Evolutionary conservation across 2,797 vertebrate species (phyloP).

Genomic region (Clarias laeviceps): DNA sequence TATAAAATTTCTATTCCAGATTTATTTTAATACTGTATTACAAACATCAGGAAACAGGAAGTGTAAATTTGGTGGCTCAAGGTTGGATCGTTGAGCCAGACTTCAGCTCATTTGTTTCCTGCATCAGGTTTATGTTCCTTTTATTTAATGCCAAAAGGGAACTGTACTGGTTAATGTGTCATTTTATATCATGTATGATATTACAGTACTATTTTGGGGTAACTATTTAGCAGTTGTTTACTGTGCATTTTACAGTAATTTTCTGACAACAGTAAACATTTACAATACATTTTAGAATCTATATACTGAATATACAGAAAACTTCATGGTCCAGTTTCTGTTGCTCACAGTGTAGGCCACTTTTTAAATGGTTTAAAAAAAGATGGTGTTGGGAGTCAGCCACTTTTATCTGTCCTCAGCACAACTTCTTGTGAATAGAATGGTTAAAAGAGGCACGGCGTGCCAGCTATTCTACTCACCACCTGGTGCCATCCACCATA

Average conservation of each 20-base stretch:
- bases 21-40: background rate
- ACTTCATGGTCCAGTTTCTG: background rate
- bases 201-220: background rate
- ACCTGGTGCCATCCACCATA: conserved; percentile 67
- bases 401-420: background rate
- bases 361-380: background rate
- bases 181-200: background rate
- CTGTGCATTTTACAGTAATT: background rate
- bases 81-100: background rate
- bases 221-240: background rate
- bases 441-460: conserved; percentile 66
- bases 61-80: background rate
- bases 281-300: background rate
- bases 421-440: conserved; percentile 2
- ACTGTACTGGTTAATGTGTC: too few relatives aligned
- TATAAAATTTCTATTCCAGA: background rate
- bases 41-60: background rate
- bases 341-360: too few relatives aligned
- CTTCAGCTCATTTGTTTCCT: background rate
- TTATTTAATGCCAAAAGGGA: background rate
- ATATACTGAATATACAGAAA: background rate
- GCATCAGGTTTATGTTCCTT: background rate
- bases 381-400: background rate
- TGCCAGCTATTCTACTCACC: conserved; percentile 75
- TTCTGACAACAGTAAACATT: background rate